Evolutionary conservation across 2,113 vertebrate species (phyloP), one percentile per base, ranked within the genome.

Genomic region (Nesoenas mayeri): DNA sequence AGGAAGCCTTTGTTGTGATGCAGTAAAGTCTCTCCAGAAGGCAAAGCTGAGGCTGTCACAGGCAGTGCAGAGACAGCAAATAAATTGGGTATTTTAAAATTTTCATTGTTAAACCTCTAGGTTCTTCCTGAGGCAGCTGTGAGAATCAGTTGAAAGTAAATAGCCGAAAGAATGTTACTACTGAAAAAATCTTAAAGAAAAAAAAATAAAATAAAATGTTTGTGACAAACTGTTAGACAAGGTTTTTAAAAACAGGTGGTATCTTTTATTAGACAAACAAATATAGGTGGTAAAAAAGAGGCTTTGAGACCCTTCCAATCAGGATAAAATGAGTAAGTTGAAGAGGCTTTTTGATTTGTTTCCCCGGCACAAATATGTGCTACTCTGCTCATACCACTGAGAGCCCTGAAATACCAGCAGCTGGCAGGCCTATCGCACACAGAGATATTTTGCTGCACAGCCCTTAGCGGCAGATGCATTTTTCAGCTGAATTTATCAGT

Each of bases 321-420:
- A 67, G 56, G 42, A 88, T 42, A 80, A 88, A 92, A 47, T 70
- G 20, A 60, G 12, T 86, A 81, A 74, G 81, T n/a, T 64, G 29
- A 86, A 67, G 79, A 66, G 54, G 20, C 9, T 60, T 96, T 91
- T 84, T 69, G 38, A 44, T 82, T 82, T 93, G 18, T 88, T 95
- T 92, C 53, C 8, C 24, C 71, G 86, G 42, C 36, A 75, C 16
- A 72, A 81, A 32, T 64, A 47, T 47, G 67, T 90, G n/a, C 51
- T 94, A 71, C 70, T 82, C 62, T 67, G 48, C 60, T 88, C 44
- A n/a, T 84, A 83, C 48, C 69, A 67, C 67, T 36, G 75, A 84
- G 69, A 83, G 47, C 42, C 47, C 26, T 77, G 51, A 65, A 79
- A 87, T 64, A 66, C 67, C 75, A 88, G 92, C 85, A 93, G 75